Percentiles rank a stretch among this genome's conserved stretches.
Evolutionary conservation across 2,113 vertebrate genomes (phyloP).

Genomic region (Echinops telfairi): DNA sequence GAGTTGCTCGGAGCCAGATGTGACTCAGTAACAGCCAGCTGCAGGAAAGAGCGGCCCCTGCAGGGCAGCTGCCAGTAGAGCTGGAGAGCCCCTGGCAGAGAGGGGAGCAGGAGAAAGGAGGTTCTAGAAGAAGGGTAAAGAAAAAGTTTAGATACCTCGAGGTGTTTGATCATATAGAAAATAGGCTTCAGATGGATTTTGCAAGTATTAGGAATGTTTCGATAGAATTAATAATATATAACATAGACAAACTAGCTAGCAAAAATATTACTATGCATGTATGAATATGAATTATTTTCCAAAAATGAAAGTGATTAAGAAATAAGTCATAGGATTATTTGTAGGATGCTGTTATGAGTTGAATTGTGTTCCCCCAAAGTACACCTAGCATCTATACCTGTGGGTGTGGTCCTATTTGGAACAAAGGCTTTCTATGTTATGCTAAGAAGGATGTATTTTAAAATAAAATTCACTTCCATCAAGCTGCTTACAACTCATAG

Average conservation of each 20-base stretch:
- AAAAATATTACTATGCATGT: neutral
- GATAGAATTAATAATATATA: neutral
- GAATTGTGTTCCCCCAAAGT: neutral
- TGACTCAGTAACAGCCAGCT: neutral
- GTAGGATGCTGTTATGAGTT: neutral
- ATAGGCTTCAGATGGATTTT: neutral
- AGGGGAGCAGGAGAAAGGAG: neutral
- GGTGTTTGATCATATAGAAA: neutral
- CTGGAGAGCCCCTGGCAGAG: too few species aligned
- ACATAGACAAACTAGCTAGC: neutral
- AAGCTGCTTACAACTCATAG: too few species aligned
- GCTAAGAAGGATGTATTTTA: neutral
- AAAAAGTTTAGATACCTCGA: accelerated
- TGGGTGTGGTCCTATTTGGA: neutral
- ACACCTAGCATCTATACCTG: neutral
- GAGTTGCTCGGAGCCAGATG: accelerated
- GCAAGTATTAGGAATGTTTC: neutral
- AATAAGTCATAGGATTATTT: neutral
- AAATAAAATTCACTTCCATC: neutral
- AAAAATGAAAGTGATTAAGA: slow-evolving; percentile 28
- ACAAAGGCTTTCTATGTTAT: neutral
- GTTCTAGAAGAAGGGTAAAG: too few species aligned
- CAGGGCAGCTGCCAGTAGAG: too few species aligned
- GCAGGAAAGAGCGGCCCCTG: too few species aligned
- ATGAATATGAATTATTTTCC: neutral